phyloP scores from a whole-genome alignment of 1,140 invertebrate species.

The Metopolophium dirhodum region DNA sequence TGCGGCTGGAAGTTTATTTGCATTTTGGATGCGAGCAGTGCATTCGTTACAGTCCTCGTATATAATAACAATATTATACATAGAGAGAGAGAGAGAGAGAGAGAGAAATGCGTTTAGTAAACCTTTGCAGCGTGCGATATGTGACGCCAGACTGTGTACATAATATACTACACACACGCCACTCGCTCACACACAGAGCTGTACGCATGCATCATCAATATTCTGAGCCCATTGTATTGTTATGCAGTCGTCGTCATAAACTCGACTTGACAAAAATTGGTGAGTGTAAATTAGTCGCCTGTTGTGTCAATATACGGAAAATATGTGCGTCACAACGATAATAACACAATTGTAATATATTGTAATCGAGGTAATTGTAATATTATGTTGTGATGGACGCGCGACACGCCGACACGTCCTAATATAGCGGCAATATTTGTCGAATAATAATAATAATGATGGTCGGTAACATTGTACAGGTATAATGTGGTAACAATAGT shows the following conservation, averaged over 20 bases:
- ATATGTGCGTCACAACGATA: background rate
- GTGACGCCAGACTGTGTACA: slow-evolving; percentile 5
- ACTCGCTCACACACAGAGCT: no score
- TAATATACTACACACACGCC: no score
- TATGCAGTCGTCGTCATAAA: slow-evolving; percentile 8
- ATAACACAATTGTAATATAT: background rate
- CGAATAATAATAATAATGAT: background rate
- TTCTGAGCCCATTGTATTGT: background rate
- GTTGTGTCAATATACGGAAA: slow-evolving; percentile 1
- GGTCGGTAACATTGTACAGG: background rate
- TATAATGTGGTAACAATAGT: background rate
- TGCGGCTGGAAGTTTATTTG: background rate
- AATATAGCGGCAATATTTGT: background rate
- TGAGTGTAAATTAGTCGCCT: background rate
- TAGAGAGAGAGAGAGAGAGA: no score
- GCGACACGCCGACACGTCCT: background rate
- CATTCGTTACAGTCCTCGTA: background rate
- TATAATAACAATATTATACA: background rate
- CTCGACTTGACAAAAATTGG: slow-evolving; percentile 1
- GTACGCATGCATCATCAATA: background rate
- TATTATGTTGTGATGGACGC: background rate
- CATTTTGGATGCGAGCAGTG: slow-evolving; percentile 11
- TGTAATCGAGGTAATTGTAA: background rate
- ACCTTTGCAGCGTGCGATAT: slow-evolving; percentile 11
- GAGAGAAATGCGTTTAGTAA: slow-evolving; percentile 4